Evolutionary conservation across 2,113 vertebrate species (phyloP), one percentile per base, ranked within the genome.

Genomic region (Capra hircus): DNA sequence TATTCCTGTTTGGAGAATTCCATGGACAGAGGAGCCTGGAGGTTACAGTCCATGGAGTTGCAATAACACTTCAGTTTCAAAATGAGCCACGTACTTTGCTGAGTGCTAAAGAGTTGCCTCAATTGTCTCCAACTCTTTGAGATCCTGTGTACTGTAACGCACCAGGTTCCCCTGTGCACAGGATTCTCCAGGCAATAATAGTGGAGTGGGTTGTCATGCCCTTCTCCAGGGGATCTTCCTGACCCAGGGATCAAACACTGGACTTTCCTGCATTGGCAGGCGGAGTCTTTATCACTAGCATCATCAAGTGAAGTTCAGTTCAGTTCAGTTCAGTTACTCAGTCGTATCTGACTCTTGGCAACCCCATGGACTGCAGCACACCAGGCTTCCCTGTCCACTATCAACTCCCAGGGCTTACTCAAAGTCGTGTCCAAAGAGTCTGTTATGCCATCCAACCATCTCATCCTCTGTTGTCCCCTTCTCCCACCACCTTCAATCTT

Each of bases 201-300:
- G 5, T 74, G 21, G 67, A 25, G 0, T 25, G 36, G 10, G 36
- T 74, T 74, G n/a, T 40, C 10, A 25, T 13, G 36, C 67, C 19
- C 36, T 74, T 40, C 36, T 74, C 10, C 5, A 25, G 2, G 67
- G 19, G 67, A 12, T 74, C 67, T 40, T 74, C 36, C 67, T 74
- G 21, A 74, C 10, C 10, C 19, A 74, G 36, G 19, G 19, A 13
- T 74, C 36, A 74, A 71, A 36, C 5, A 12, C 19, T 36, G n/a
- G 67, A 23, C 67, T 25, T 74, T 40, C 5, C 36, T 74, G 5
- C 19, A 74, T 40, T 40, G 67, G n/a, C n/a, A 23, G n/a, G 19
- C 0, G 0, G 67, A 74, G 36, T 74, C 5, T 40, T 40, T 40
- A 40, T 5, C 36, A 74, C 5, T 13, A 40, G 19, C 1, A 0